phyloP scores from a whole-genome alignment of 2,113 vertebrate genomes.

The Leucosticte australis region DNA sequence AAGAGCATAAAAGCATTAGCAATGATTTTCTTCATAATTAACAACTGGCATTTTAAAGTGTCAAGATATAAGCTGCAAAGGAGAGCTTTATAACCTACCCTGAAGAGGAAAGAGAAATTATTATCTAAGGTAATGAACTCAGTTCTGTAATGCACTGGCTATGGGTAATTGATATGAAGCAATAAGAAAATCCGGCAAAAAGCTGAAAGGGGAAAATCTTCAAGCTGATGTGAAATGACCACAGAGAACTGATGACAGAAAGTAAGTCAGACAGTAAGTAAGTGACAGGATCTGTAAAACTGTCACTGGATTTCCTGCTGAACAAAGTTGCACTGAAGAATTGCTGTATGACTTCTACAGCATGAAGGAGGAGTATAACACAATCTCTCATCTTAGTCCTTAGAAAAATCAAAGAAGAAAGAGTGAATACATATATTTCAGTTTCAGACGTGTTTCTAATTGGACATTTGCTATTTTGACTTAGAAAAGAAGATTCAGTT shows the following conservation, averaged over 20 bases:
- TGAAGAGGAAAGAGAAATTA: background rate
- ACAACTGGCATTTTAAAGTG: background rate
- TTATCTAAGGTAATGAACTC: background rate
- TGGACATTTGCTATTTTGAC: background rate
- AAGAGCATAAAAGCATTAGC: background rate
- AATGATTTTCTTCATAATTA: background rate
- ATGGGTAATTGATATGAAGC: background rate
- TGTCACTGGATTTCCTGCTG: background rate
- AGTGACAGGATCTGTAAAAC: background rate
- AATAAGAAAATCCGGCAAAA: background rate
- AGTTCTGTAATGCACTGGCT: background rate
- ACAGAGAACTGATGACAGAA: background rate
- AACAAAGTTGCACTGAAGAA: background rate
- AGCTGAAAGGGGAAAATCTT: background rate
- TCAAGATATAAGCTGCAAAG: background rate
- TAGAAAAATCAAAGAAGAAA: background rate
- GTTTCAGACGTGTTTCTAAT: background rate
- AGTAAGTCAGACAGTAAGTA: background rate
- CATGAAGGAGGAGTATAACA: background rate
- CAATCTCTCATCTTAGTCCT: background rate
- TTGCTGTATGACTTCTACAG: background rate
- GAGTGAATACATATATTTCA: background rate
- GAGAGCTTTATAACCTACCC: background rate
- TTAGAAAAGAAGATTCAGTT: background rate
- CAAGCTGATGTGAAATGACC: background rate